Conservation (phyloP, 2,797 vertebrate species). For the Chaenodraco wilsoni region DNA sequence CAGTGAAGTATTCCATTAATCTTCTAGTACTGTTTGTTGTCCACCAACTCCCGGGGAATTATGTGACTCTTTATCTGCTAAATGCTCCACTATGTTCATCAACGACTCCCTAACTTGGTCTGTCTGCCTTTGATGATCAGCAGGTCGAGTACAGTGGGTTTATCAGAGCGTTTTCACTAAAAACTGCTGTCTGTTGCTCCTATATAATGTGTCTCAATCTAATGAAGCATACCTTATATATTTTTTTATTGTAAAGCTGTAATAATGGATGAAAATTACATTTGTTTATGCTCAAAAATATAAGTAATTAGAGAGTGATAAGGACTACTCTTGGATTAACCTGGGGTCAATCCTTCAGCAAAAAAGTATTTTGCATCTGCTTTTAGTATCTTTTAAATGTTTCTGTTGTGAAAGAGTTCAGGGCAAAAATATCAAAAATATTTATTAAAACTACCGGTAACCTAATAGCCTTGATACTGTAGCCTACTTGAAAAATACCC, state of each 20-base stretch:
- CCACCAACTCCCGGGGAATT: background rate
- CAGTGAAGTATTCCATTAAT: background rate
- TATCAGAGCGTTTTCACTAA: background rate
- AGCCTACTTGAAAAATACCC: background rate
- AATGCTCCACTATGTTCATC: conserved; percentile 5
- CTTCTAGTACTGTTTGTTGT: no score
- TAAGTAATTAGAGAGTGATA: background rate
- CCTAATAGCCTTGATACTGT: background rate
- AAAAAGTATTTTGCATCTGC: background rate
- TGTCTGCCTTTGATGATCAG: background rate
- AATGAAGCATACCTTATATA: background rate
- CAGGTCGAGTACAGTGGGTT: background rate
- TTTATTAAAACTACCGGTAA: background rate
- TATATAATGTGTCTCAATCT: background rate
- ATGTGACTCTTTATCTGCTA: background rate
- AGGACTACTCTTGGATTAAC: background rate
- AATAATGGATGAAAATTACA: background rate
- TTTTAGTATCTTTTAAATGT: background rate
- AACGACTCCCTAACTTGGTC: background rate
- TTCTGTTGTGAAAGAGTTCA: background rate
- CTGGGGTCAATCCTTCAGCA: background rate
- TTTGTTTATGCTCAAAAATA: background rate
- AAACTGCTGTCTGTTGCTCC: background rate
- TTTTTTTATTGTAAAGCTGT: background rate
- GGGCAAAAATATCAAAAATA: background rate